A percentile compares a stretch with the other conserved stretches of the same genome.
Conservation (phyloP, 2,888 invertebrate genomes). For the Plagodis dolabraria region DNA sequence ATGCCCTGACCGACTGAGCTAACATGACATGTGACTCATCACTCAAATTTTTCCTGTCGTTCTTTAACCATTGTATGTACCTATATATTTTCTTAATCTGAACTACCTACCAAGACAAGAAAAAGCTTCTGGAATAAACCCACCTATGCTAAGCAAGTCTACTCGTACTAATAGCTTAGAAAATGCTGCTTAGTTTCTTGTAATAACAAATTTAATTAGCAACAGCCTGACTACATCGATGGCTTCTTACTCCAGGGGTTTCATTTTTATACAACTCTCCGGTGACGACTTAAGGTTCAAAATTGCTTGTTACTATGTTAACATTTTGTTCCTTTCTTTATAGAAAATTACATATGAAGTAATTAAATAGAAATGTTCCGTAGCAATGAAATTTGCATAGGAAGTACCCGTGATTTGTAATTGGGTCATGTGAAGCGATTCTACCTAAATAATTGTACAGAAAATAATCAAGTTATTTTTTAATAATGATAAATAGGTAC, state of each 20-base stretch:
- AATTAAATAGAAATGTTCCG: conserved; percentile 25
- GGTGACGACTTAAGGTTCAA: conserved; percentile 3
- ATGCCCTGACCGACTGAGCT: too few species aligned
- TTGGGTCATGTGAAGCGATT: not conserved
- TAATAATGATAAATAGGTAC: too few species aligned
- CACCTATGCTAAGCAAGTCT: too few species aligned
- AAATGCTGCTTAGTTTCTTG: not conserved
- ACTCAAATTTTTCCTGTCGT: too few species aligned
- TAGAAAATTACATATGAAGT: conserved; percentile 9
- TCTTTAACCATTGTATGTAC: too few species aligned
- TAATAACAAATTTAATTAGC: conserved; percentile 12
- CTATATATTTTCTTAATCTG: too few species aligned
- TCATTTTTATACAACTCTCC: not conserved
- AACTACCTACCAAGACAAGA: too few species aligned
- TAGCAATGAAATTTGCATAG: conserved; percentile 13
- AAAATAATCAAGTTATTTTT: too few species aligned
- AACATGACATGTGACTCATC: too few species aligned
- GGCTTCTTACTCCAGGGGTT: not conserved
- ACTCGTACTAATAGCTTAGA: not conserved
- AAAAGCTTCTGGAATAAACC: too few species aligned
- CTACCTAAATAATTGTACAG: too few species aligned
- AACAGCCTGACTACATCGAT: conserved; percentile 13
- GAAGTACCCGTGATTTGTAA: not conserved
- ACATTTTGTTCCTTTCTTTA: not conserved
- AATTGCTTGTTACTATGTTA: not conserved